Evolutionary conservation across 2,113 vertebrate genomes (phyloP).

Genomic region (Lichenostomus cassidix): DNA sequence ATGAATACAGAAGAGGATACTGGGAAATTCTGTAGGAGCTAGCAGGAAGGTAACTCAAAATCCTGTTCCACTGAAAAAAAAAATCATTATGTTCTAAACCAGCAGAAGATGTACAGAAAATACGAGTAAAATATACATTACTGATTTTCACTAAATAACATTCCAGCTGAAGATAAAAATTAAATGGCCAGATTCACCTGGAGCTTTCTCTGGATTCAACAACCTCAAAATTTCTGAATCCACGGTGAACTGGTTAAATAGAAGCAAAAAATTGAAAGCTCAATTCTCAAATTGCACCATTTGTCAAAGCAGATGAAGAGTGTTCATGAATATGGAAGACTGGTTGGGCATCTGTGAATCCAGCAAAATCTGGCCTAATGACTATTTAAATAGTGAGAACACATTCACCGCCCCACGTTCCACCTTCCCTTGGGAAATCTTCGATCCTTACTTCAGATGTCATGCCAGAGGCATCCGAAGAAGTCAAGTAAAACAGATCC

Average conservation of each 20-base stretch:
- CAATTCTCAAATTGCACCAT: not conserved
- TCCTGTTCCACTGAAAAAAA: not conserved
- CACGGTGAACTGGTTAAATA: not conserved
- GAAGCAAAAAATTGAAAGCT: not conserved
- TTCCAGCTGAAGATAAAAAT: not conserved
- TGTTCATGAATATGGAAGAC: conserved; percentile 51
- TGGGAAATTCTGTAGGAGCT: not conserved
- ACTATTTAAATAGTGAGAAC: conserved; percentile 46
- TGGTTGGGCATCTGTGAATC: conserved; percentile 39
- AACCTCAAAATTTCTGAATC: not conserved
- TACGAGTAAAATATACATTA: not conserved
- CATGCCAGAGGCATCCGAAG: not conserved
- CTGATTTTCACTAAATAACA: not conserved
- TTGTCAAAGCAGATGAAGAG: conserved; percentile 38
- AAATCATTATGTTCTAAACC: not conserved
- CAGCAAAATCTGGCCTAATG: conserved; percentile 54
- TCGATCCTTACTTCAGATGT: not conserved
- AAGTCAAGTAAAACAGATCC: conserved; percentile 27
- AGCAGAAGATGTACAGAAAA: not conserved
- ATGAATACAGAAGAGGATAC: not conserved
- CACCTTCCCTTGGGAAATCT: conserved; percentile 11
- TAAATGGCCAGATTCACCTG: not conserved
- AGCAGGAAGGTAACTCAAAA: not conserved
- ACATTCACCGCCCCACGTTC: not conserved
- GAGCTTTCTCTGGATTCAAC: not conserved